A percentile compares a stretch with the other conserved stretches of the same genome.
Evolutionary conservation across 1,140 invertebrate species (phyloP).

Genomic region (Delia radicum): DNA sequence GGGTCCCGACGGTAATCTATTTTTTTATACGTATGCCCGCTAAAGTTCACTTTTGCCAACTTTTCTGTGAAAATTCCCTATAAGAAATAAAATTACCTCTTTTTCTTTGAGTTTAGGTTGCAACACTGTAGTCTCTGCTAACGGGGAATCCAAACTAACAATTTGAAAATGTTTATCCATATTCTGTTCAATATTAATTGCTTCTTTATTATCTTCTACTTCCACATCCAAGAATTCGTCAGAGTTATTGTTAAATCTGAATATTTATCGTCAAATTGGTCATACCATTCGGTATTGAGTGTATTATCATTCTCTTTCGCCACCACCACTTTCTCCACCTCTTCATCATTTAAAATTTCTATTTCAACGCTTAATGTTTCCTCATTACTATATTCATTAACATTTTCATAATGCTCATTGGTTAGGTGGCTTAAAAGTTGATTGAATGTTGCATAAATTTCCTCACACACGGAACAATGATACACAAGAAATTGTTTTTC

Average conservation of each 20-base stretch:
- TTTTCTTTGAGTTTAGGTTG: no score
- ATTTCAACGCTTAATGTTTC: background rate
- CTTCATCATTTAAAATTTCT: background rate
- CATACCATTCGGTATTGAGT: no score
- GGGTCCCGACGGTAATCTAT: no score
- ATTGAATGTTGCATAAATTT: background rate
- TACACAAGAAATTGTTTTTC: background rate
- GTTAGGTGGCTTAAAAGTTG: background rate
- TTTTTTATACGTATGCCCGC: no score
- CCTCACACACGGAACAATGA: background rate
- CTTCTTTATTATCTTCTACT: background rate
- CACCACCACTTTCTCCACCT: background rate
- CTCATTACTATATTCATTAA: background rate
- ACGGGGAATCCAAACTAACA: no score
- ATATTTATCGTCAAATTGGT: background rate
- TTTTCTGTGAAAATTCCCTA: no score
- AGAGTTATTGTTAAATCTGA: background rate
- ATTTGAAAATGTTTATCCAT: no score
- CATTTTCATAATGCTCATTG: background rate
- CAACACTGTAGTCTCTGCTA: no score
- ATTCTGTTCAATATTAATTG: no score
- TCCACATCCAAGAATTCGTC: background rate
- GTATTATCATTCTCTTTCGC: background rate
- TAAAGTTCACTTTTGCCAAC: no score
- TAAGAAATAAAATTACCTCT: no score